Base-by-base conservation (phyloP, 2,888 invertebrate species). In the Xestia sexstrigata region DNA sequence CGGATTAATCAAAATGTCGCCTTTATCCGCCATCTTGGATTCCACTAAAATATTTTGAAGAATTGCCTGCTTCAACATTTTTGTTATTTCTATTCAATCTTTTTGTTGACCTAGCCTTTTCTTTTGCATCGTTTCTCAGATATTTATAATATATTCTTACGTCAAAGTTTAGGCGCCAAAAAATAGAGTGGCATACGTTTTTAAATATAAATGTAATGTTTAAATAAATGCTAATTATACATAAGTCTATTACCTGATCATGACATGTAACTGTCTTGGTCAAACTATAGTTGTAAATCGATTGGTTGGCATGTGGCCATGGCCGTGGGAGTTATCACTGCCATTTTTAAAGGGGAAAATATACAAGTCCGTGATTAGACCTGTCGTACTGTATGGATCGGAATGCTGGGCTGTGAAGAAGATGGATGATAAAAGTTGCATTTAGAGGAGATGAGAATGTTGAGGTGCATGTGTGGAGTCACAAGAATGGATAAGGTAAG, bases 1-100 rank as follows among this genome's bases (percentile, higher is more conserved):
- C 30, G 30, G 52, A 79, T 67, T 79, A 55, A 83, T 79, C 52
- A 83, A 63, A 83, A 62, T 77, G 60, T 83, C 77, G 60, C 45
- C 39, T 30, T 55, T 67, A 83, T 55, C 78, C 30, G 39, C 83
- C 52, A 67, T 77, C n/a, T 39, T 79, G 45, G 39, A 77, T 67
- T 62, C n/a, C 60, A 47, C 35, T 39, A 55, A 77, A 58, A 45
- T 82, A 67, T 77, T 26, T 82, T 49, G 47, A 35, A 35, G 23
- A 79, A 30, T 45, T 67, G 15, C 45, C 45, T 23, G 35, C 7
- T n/a, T 47, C 8, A 49, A 17, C 11, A 20, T 20, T 39, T 76
- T 52, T 15, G 26, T 52, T n/a, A 39, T 11, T 45, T 52, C 45
- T 15, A 62, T 15, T 83, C 13, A 82, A 62, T 35, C 3, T n/a